Percentiles rank a stretch among this genome's conserved stretches.
Conservation (phyloP, 2,888 invertebrate genomes). For the Synanthedon myopaeformis region DNA sequence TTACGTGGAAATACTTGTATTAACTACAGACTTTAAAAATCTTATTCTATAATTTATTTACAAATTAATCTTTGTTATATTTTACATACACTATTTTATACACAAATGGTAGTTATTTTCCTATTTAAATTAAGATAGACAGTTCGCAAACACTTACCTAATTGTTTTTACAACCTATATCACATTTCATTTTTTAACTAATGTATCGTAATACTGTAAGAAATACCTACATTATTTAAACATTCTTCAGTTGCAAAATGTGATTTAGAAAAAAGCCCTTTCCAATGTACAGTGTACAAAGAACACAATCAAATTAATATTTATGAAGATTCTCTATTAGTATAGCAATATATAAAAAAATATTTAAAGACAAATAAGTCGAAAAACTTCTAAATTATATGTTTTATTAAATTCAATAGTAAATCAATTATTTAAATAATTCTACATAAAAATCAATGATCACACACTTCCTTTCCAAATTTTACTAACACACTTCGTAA, state of each 20-base stretch:
- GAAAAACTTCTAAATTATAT: too few relatives aligned
- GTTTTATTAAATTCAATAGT: too few relatives aligned
- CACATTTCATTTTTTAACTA: constrained; percentile 63
- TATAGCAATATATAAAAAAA: neutral
- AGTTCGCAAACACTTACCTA: constrained; percentile 49
- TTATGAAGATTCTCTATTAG: neutral
- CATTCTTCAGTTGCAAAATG: too few relatives aligned
- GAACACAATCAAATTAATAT: neutral
- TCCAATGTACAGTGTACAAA: too few relatives aligned
- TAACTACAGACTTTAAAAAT: constrained; percentile 67
- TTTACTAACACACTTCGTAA: constrained; percentile 18
- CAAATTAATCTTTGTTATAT: constrained; percentile 37
- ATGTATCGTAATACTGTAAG: constrained; percentile 1
- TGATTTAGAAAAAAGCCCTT: too few relatives aligned
- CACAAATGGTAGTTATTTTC: constrained; percentile 29
- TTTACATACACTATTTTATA: constrained; percentile 38
- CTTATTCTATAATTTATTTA: constrained; percentile 64
- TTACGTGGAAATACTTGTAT: constrained; percentile 40
- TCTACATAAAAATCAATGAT: constrained; percentile 7
- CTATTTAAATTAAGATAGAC: constrained; percentile 29
- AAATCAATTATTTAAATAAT: neutral
- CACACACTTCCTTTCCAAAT: constrained; percentile 9
- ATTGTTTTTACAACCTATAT: constrained; percentile 67
- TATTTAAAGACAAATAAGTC: neutral
- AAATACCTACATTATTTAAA: too few relatives aligned